Percentiles rank a stretch among this genome's conserved stretches.
phyloP scores from a whole-genome alignment of 2,113 vertebrate species.

The Siniperca chuatsi region DNA sequence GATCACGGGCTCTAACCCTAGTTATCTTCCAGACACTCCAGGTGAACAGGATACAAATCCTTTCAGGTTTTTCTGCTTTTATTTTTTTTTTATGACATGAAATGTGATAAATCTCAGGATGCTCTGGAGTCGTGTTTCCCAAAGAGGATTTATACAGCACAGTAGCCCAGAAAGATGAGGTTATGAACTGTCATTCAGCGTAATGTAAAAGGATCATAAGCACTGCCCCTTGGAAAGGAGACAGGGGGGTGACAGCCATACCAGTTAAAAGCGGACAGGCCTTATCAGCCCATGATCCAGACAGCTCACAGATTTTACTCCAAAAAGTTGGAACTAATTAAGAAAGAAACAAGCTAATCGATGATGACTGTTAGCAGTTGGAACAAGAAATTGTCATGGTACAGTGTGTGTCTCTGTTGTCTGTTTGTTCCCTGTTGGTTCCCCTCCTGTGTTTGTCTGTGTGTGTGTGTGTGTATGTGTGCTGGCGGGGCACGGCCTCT shows the following conservation, averaged over 20 bases:
- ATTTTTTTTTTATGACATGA: constrained; percentile 55
- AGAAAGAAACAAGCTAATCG: constrained; percentile 25
- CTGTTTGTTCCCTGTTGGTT: too few relatives aligned
- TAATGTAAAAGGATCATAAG: constrained; percentile 44
- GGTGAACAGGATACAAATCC: constrained; percentile 46
- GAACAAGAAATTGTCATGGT: background rate
- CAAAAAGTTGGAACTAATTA: constrained; percentile 38
- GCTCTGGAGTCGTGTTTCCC: constrained; percentile 52
- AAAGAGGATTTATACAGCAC: constrained; percentile 59
- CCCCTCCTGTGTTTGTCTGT: too few relatives aligned
- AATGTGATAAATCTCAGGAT: constrained; percentile 57
- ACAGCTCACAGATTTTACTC: background rate
- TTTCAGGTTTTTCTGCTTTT: constrained; percentile 10
- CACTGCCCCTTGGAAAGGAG: constrained; percentile 16
- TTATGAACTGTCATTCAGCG: constrained; percentile 62
- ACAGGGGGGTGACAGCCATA: constrained; percentile 26
- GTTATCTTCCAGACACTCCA: constrained; percentile 65
- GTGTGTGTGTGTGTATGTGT: too few relatives aligned
- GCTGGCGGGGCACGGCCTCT: too few relatives aligned
- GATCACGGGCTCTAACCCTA: constrained; percentile 58
- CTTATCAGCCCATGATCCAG: constrained; percentile 4
- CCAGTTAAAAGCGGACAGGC: constrained; percentile 24
- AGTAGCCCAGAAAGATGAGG: constrained; percentile 53
- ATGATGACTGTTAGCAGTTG: constrained; percentile 8
- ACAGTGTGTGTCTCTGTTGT: too few relatives aligned